Evolutionary conservation across 2,113 vertebrate species (phyloP).

Genomic region (Todiramphus saurophagus): DNA sequence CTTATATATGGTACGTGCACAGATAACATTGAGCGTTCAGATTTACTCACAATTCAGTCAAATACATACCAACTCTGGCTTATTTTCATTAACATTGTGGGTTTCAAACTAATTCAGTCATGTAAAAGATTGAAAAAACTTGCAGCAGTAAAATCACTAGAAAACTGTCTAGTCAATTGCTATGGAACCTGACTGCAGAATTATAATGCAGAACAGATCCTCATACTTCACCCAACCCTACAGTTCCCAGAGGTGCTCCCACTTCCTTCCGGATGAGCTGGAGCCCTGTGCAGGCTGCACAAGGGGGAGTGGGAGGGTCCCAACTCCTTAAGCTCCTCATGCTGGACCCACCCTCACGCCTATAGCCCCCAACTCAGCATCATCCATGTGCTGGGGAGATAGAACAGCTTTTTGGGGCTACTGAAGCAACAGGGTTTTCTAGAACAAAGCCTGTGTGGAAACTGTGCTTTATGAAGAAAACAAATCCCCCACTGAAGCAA

Average conservation of each 20-base stretch:
- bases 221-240: not conserved
- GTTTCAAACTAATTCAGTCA: not conserved
- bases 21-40: not conserved
- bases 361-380: too few relatives aligned
- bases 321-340: not conserved
- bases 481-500: not conserved
- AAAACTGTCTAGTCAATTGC: not conserved
- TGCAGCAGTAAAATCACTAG: not conserved
- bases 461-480: not conserved
- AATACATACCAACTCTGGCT: not conserved
- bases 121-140: not conserved
- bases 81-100: not conserved
- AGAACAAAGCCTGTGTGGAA: not conserved
- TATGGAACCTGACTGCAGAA: not conserved
- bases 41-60: not conserved
- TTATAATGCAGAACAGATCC: not conserved
- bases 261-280: not conserved
- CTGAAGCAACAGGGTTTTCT: not conserved
- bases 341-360: not conserved
- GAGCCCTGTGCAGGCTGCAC: not conserved
- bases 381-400: not conserved
- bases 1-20: not conserved
- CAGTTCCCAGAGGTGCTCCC: not conserved
- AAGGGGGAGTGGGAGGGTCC: not conserved
- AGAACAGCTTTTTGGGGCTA: not conserved